Base-by-base conservation (phyloP, 2,113 vertebrate species). In the Zonotrichia leucophrys region DNA sequence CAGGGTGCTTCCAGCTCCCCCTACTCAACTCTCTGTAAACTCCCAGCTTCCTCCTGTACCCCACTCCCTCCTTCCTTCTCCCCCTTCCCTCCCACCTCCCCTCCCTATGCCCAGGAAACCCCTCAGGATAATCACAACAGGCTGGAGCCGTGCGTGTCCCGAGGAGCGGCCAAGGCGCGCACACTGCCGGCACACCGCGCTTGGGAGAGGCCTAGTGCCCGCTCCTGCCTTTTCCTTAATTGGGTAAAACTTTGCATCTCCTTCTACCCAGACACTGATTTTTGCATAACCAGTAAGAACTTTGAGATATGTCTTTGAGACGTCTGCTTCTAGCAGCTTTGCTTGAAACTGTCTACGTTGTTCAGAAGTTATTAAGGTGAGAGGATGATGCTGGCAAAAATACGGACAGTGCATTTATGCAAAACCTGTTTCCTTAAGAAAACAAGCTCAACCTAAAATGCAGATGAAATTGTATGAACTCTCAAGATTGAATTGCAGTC, bases 171-270 rank as follows among this genome's bases (percentile, higher is more conserved):
- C 92, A 86, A 80, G 94, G 70, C 2, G 47, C 4, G 39, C 83
- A 47, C 1, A 12, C 1, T 67, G 85, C 59, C 56, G 85, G 78
- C 66, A 79, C 27, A 72, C 46, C 70, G 10, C 1, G 1, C 72
- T 59, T 0, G 0, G 59, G 25, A 92, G 27, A 0, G 0, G 63
- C 79, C 70, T 5, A 22, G 28, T 2, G 56, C 49, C 52, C 0
- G 0, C 70, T 79, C 58, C 7, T 28, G 75, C 55, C 67, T 59
- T 5, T 42, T 46, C 68, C 83, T 92, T 92, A 86, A 77, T 1
- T 5, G 55, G 86, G 35, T 9, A 74, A 74, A 62, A 49, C 76
- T 73, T 22, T 9, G 60, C 7, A 62, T 28, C 72, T 31, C 44
- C 59, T 49, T 64, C 39, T 18, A 63, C 33, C 10, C 76, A 94